Percentiles rank a stretch among this genome's conserved stretches.
Conservation (phyloP, 2,888 invertebrate species). For the Synanthedon tipuliformis region DNA sequence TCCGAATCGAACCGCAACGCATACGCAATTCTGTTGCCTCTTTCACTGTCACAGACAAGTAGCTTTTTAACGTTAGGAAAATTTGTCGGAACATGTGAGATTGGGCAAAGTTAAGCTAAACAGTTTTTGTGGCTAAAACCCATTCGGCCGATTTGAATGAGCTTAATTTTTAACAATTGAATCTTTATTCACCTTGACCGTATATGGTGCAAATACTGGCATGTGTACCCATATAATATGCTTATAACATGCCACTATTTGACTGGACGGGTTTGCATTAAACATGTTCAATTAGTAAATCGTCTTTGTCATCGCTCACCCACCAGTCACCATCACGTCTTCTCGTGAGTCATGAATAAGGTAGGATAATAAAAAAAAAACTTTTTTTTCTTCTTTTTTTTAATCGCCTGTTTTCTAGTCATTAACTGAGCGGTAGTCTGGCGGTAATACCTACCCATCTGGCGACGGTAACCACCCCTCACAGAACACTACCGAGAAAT, state of each 20-base stretch:
- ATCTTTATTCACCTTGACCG: slow-evolving; percentile 31
- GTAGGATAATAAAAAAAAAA: too few relatives aligned
- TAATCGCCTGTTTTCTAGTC: too few relatives aligned
- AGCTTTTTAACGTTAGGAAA: too few relatives aligned
- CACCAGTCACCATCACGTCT: too few relatives aligned
- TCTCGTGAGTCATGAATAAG: too few relatives aligned
- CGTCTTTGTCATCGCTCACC: slow-evolving; percentile 18
- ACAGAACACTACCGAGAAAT: too few relatives aligned
- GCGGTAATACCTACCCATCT: too few relatives aligned
- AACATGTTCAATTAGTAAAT: slow-evolving; percentile 25
- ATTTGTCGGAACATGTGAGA: too few relatives aligned
- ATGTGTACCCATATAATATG: slow-evolving; percentile 24
- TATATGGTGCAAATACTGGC: slow-evolving; percentile 7
- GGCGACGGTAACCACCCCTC: too few relatives aligned
- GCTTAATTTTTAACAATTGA: slow-evolving; percentile 37
- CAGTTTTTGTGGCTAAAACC: slow-evolving; percentile 16
- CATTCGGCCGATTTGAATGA: slow-evolving; percentile 27
- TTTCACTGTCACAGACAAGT: too few relatives aligned
- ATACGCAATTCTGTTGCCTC: slow-evolving; percentile 12
- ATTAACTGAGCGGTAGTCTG: too few relatives aligned
- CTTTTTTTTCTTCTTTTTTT: too few relatives aligned
- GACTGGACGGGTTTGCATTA: slow-evolving; percentile 14
- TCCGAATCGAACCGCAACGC: slow-evolving; percentile 46
- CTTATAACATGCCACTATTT: slow-evolving; percentile 19
- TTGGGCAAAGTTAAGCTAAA: not conserved